A percentile compares a stretch with the other conserved stretches of the same genome.
Conservation (phyloP, 2,797 vertebrate genomes). For the Emydoidea blandingii region DNA sequence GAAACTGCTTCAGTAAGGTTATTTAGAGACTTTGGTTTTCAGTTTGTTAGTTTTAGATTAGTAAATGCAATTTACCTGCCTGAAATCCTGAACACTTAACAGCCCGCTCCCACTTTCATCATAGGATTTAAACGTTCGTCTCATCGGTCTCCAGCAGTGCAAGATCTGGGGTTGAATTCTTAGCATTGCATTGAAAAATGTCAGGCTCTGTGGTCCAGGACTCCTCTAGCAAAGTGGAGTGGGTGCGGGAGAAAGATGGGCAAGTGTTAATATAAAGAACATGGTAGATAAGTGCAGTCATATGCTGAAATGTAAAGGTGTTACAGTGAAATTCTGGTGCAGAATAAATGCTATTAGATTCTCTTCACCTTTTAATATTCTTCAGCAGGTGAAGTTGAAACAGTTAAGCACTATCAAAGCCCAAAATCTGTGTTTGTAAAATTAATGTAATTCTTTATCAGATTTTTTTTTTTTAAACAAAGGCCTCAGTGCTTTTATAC, state of each 20-base stretch:
- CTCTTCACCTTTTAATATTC: conserved; percentile 57
- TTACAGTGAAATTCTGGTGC: conserved; percentile 5
- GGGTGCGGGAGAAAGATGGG: neutral
- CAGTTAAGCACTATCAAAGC: conserved; percentile 65
- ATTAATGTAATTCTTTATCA: conserved; percentile 57
- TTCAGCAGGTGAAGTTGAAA: conserved; percentile 62
- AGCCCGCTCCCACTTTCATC: conserved; percentile 67
- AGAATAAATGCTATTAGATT: conserved; percentile 16
- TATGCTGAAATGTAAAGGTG: neutral
- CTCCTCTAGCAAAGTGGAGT: conserved; percentile 60
- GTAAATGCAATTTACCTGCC: conserved; percentile 77
- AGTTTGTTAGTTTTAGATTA: neutral
- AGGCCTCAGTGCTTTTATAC: conserved; percentile 29
- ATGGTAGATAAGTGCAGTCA: neutral
- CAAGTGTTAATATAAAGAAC: neutral
- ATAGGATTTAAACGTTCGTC: conserved; percentile 75
- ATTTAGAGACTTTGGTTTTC: neutral
- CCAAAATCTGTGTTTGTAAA: conserved; percentile 56
- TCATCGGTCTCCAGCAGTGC: conserved; percentile 80
- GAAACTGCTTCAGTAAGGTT: rapidly evolving
- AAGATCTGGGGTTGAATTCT: conserved; percentile 78
- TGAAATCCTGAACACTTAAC: conserved; percentile 80
- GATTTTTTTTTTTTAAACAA: neutral
- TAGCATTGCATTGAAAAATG: conserved; percentile 77
- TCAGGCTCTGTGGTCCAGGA: conserved; percentile 43